Evolutionary conservation across 2,113 vertebrate species (phyloP).

Genomic region (Thamnaconus septentrionalis): DNA sequence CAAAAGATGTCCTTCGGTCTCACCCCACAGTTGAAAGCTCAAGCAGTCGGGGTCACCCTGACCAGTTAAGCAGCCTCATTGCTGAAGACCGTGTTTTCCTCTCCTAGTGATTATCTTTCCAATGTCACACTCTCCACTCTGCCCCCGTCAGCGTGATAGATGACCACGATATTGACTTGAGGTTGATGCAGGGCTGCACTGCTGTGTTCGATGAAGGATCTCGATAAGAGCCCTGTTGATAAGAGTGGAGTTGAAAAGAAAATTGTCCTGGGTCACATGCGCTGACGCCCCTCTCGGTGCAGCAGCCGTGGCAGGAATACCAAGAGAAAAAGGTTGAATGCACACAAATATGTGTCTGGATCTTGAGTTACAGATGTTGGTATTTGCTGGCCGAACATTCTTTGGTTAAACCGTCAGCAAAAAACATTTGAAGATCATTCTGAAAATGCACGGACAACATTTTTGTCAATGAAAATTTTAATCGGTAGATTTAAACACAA

Average conservation of each 20-base stretch:
- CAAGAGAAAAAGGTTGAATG: conserved; percentile 2
- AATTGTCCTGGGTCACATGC: conserved; percentile 40
- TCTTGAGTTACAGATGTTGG: background rate
- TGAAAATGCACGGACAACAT: too few relatives aligned
- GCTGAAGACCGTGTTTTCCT: conserved; percentile 37
- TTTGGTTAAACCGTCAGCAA: too few relatives aligned
- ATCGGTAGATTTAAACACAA: background rate
- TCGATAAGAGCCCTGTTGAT: conserved; percentile 48
- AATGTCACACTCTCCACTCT: conserved; percentile 56
- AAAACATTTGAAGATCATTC: too few relatives aligned
- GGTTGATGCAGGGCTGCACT: conserved; percentile 62
- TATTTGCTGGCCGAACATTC: too few relatives aligned
- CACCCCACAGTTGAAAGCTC: conserved; percentile 1
- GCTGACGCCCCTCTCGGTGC: conserved; percentile 24
- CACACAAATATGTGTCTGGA: background rate
- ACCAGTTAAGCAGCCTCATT: conserved; percentile 30
- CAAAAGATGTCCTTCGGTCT: too few relatives aligned
- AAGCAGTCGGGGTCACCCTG: conserved; percentile 20
- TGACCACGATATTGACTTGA: conserved; percentile 61
- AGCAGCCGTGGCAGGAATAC: background rate
- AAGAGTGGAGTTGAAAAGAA: conserved; percentile 55
- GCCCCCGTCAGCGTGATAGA: conserved; percentile 62
- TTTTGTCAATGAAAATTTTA: too few relatives aligned
- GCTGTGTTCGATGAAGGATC: conserved; percentile 55
- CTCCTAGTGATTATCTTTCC: conserved; percentile 56